Base-by-base conservation (phyloP, 2,888 invertebrate genomes). In the Rutpela maculata region DNA sequence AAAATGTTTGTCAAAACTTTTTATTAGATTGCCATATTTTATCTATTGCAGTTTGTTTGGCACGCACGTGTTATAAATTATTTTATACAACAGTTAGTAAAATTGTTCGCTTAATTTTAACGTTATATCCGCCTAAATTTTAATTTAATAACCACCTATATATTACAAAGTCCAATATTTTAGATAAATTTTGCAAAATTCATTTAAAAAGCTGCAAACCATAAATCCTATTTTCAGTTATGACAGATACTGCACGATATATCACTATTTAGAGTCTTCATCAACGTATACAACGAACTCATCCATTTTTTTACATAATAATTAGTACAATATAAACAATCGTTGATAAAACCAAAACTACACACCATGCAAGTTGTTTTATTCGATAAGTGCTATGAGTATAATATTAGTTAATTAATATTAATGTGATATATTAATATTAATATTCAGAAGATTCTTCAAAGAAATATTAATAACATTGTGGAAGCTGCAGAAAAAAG, bases 61-160 rank as follows among this genome's bases (percentile, higher is more conserved):
- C 70, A 71, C 62, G 71, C 62, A 62, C 15, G 43, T 62, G 62
- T 22, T 62, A 38, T 71, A 71, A 71, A 71, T 71, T 71, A 71
- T 71, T 12, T 35, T 55, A 62, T 63, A 55, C 26, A 43, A 12
- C 71, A 71, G 71, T 68, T 68, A 68, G 56, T 63, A 62, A 50
- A 62, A 62, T 31, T 71, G 62, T 62, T 50, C 50, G 57, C 18
- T 57, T 67, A 69, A 69, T 69, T 69, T 57, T 56, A 59, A 59
- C 60, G 56, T 59, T 69, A 70, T 38, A 43, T 38, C 31, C 43
- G 17, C 43, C 71, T 22, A 71, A 71, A 71, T 71, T 63, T 55
- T 62, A 35, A 71, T 62, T 71, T 71, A 71, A 71, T 71, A 62
- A 55, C 62, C 26, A 35, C 56, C 38, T 18, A 71, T 22, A 62